A percentile compares a stretch with the other conserved stretches of the same genome.
Conservation (phyloP, 2,797 vertebrate species). For the Tympanoctomys barrerae region DNA sequence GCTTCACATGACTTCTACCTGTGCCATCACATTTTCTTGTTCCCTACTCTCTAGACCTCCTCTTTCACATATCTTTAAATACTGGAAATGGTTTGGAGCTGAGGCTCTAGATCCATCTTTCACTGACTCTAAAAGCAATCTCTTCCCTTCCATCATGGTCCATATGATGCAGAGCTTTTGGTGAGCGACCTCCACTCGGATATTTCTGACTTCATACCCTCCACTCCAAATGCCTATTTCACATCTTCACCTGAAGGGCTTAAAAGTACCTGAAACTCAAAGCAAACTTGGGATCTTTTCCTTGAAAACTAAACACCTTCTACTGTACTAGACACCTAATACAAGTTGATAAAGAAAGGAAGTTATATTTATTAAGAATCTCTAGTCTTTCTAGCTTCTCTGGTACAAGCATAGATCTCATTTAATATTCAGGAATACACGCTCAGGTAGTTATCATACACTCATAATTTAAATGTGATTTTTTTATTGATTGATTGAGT, state of each 20-base stretch:
- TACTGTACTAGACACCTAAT: neutral
- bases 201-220: neutral
- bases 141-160: neutral
- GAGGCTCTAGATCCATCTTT: neutral
- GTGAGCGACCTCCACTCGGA: neutral
- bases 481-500: neutral
- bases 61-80: neutral
- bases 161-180: neutral
- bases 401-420: neutral
- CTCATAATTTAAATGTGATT: neutral
- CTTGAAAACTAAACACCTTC: neutral
- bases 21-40: too few species aligned
- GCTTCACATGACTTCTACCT: too few species aligned
- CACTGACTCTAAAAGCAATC: neutral
- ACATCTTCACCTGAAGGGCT: neutral
- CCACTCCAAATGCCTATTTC: neutral
- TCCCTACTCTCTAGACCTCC: too few species aligned
- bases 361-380: neutral
- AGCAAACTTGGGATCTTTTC: neutral
- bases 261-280: conserved; percentile 28
- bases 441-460: neutral
- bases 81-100: neutral
- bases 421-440: conserved; percentile 18
- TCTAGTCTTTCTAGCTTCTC: neutral
- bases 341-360: neutral